A percentile compares a stretch with the other conserved stretches of the same genome.
Evolutionary conservation across 1,140 invertebrate genomes (phyloP).

Genomic region (Ectropis grisescens): DNA sequence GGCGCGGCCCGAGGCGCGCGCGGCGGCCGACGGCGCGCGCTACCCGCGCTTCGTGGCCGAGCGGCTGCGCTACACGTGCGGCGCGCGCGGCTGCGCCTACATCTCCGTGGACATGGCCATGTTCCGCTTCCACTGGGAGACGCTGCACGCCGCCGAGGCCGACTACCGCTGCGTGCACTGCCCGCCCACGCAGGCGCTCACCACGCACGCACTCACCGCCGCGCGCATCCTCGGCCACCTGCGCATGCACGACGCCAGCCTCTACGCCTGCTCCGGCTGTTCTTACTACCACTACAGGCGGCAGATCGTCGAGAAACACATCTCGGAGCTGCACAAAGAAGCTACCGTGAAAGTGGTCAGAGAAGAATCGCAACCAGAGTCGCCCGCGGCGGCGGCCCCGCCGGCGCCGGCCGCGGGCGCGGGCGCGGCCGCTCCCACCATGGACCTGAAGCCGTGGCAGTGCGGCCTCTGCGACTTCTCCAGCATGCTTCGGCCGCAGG

Average conservation of each 20-base stretch:
- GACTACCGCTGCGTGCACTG: conserved; percentile 81
- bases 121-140: conserved; percentile 79
- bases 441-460: conserved; percentile 75
- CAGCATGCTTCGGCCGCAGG: conserved; percentile 72
- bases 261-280: conserved; percentile 80
- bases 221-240: conserved; percentile 78
- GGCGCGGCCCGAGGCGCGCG: conserved; percentile 3
- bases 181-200: conserved; percentile 43
- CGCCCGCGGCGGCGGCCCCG: not conserved
- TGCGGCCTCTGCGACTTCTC: conserved; percentile 77
- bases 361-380: conserved; percentile 45
- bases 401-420: conserved; percentile 8
- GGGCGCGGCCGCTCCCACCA: conserved; percentile 28
- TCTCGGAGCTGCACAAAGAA: conserved; percentile 75
- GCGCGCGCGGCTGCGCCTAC: conserved; percentile 78
- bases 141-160: conserved; percentile 75
- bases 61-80: conserved; percentile 78
- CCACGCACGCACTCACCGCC: conserved; percentile 41
- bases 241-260: conserved; percentile 78
- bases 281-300: conserved; percentile 75
- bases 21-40: conserved; percentile 17
- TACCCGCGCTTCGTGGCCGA: conserved; percentile 76
- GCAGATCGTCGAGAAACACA: conserved; percentile 76
- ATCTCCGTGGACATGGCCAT: conserved; percentile 80
- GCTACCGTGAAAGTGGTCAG: conserved; percentile 71